These are phyloP conservation scores for Hanleya hanleyi DNA, from an alignment of 2,888 invertebrate genomes.

Conservation along the genomic window DNA sequence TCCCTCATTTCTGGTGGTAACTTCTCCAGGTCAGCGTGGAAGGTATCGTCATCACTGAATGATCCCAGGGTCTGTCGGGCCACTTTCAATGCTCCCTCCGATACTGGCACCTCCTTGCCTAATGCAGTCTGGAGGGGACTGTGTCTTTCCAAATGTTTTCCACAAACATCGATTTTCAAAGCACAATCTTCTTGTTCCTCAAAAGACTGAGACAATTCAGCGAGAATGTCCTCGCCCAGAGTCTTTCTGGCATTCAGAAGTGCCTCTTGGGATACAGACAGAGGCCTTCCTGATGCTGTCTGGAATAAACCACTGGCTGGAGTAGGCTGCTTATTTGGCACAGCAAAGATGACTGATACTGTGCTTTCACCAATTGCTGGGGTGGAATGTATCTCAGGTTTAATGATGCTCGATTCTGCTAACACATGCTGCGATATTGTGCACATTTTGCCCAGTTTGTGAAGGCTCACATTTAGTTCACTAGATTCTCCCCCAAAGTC, in stretches of 20 bases:
- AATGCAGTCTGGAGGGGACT: conserved; percentile 38
- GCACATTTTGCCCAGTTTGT: too few species aligned
- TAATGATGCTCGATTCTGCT: too few species aligned
- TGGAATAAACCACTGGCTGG: conserved; percentile 18
- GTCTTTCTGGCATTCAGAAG: conserved; percentile 11
- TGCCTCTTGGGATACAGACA: conserved; percentile 36
- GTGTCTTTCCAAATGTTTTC: too few species aligned
- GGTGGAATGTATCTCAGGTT: too few species aligned
- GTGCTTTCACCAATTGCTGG: too few species aligned
- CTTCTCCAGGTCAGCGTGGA: neutral
- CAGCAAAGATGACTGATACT: too few species aligned
- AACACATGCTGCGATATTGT: too few species aligned
- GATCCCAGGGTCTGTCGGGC: too few species aligned
- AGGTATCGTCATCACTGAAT: neutral
- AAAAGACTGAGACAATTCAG: too few species aligned
- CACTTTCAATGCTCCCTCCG: conserved; percentile 23
- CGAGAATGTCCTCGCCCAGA: neutral
- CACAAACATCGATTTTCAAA: neutral
- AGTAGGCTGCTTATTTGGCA: too few species aligned
- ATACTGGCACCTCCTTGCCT: conserved; percentile 41
- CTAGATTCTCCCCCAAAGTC: too few species aligned
- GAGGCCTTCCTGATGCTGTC: conserved; percentile 45
- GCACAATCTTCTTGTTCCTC: neutral
- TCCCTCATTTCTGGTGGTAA: neutral
- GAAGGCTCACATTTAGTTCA: too few species aligned